phyloP scores from a whole-genome alignment of 2,888 invertebrate species.

The Acrobasis repandana region DNA sequence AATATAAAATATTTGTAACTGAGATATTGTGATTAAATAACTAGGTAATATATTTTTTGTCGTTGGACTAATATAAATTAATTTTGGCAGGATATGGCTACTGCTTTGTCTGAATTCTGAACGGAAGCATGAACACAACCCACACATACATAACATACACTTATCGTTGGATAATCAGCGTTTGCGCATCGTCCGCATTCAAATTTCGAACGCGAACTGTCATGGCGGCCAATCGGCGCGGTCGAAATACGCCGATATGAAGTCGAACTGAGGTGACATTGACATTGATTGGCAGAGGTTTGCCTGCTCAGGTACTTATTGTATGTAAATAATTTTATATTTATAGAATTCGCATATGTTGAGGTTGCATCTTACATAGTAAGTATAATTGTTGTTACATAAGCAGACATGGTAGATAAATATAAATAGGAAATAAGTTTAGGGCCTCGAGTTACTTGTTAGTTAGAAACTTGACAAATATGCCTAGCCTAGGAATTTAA shows the following conservation, averaged over 20 bases:
- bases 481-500: too few relatives aligned
- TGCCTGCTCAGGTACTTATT: slow-evolving; percentile 43
- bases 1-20: too few relatives aligned
- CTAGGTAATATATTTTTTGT: not conserved
- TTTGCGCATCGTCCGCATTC: slow-evolving; percentile 78
- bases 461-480: too few relatives aligned
- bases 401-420: not conserved
- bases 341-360: slow-evolving; percentile 8
- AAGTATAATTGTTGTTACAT: not conserved
- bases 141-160: slow-evolving; percentile 48
- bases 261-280: slow-evolving; percentile 58
- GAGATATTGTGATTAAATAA: not conserved
- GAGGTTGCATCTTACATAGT: not conserved
- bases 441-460: too few relatives aligned
- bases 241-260: slow-evolving; percentile 60
- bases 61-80: slow-evolving; percentile 32
- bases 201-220: slow-evolving; percentile 75
- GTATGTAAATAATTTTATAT: slow-evolving; percentile 32
- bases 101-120: slow-evolving; percentile 52
- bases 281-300: slow-evolving; percentile 66
- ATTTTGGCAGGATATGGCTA: slow-evolving; percentile 50
- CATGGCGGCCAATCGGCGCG: slow-evolving; percentile 64
- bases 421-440: too few relatives aligned
- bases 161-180: slow-evolving; percentile 77
- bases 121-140: slow-evolving; percentile 58